Evolutionary conservation across 2,113 vertebrate genomes (phyloP).

Genomic region (Vombatus ursinus): DNA sequence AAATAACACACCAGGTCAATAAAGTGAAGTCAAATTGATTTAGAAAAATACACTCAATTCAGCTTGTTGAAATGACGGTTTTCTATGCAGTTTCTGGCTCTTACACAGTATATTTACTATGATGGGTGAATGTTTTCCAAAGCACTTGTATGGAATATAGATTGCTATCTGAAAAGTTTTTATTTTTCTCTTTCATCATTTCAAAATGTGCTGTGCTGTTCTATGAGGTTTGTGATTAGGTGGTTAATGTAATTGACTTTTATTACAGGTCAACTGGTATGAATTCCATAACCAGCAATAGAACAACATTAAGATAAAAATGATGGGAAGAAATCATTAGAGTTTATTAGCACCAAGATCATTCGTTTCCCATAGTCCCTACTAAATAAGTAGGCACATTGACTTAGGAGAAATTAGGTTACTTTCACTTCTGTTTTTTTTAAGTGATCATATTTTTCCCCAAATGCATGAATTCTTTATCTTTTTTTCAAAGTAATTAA

Average conservation of each 20-base stretch:
- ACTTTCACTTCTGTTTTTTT: slow-evolving; percentile 47
- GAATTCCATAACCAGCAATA: slow-evolving; percentile 69
- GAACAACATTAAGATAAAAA: slow-evolving; percentile 66
- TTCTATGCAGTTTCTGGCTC: slow-evolving; percentile 11
- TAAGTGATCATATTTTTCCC: neutral
- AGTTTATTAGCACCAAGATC: slow-evolving; percentile 69
- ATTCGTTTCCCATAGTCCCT: slow-evolving; percentile 60
- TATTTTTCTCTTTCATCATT: slow-evolving; percentile 32
- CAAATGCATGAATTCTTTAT: neutral
- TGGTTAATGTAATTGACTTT: slow-evolving; percentile 67
- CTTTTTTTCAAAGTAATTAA: neutral
- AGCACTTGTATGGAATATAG: slow-evolving; percentile 15
- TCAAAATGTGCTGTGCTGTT: slow-evolving; percentile 62
- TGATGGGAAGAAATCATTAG: slow-evolving; percentile 68
- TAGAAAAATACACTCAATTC: neutral
- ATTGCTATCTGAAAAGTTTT: slow-evolving; percentile 50
- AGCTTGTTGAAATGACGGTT: slow-evolving; percentile 43
- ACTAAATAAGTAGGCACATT: slow-evolving; percentile 54
- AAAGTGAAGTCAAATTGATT: neutral
- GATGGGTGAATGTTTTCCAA: slow-evolving; percentile 41
- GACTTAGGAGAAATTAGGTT: slow-evolving; percentile 45
- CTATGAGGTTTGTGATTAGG: slow-evolving; percentile 49
- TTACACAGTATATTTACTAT: slow-evolving; percentile 44
- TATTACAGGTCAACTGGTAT: slow-evolving; percentile 69
- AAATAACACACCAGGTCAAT: neutral